Conservation (phyloP, 53 echinoderm and acorn worm species). For the Echinarachnius parma region DNA sequence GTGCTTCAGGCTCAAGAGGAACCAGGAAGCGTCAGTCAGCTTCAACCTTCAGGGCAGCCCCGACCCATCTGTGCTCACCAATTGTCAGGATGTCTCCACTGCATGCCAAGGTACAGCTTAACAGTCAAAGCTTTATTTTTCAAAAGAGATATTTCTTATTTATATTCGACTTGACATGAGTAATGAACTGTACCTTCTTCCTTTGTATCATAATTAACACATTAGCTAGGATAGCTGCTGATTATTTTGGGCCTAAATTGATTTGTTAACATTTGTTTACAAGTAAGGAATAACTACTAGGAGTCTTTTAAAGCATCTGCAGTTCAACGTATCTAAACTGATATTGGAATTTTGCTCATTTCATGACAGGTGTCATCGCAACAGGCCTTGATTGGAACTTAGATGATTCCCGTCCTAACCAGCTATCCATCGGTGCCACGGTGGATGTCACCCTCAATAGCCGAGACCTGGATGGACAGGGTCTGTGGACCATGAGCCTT, state of each 20-base stretch:
- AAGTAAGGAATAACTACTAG: too few relatives aligned
- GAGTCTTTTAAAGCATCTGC: too few relatives aligned
- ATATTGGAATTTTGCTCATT: neutral
- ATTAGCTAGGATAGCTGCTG: too few relatives aligned
- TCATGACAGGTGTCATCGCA: conserved; percentile 59
- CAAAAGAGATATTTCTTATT: too few relatives aligned
- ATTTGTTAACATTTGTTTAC: too few relatives aligned
- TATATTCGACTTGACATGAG: too few relatives aligned
- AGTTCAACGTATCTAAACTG: too few relatives aligned
- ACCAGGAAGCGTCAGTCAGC: conserved; percentile 68
- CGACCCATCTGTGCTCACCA: conserved; percentile 60
- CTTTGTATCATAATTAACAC: too few relatives aligned
- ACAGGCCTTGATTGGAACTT: conserved; percentile 70
- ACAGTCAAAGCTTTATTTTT: too few relatives aligned
- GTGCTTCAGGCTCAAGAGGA: conserved; percentile 74
- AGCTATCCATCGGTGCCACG: conserved; percentile 63
- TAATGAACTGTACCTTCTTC: too few relatives aligned
- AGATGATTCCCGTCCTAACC: conserved; percentile 50
- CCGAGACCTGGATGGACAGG: conserved; percentile 58
- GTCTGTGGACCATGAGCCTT: conserved; percentile 76
- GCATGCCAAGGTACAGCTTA: conserved; percentile 53
- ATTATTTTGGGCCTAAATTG: too few relatives aligned
- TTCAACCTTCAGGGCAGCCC: conserved; percentile 65
- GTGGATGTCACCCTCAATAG: conserved; percentile 58
- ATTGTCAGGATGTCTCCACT: conserved; percentile 50